Evolutionary conservation across 2,797 vertebrate species (phyloP).

Genomic region (Petrocephalus schoutedeni): DNA sequence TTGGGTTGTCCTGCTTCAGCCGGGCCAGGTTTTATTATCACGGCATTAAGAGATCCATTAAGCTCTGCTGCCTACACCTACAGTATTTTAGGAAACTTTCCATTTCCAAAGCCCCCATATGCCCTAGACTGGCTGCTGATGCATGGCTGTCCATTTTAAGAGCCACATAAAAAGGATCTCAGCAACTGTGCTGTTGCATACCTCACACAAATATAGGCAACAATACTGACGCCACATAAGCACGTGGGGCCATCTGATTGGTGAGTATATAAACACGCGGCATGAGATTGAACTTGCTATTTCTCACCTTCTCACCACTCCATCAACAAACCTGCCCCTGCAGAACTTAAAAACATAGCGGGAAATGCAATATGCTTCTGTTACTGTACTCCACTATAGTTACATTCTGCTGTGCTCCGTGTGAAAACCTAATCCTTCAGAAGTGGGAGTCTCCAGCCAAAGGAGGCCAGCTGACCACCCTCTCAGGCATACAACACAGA

Average conservation of each 20-base stretch:
- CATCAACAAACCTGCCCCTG: background rate
- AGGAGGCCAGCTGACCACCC: background rate
- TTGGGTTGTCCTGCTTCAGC: background rate
- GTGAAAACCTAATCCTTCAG: background rate
- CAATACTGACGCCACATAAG: background rate
- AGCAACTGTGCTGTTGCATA: slow-evolving; percentile 51
- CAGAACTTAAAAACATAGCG: background rate
- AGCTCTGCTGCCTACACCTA: slow-evolving; percentile 32
- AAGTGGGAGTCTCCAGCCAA: background rate
- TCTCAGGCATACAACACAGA: background rate
- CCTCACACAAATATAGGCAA: slow-evolving; percentile 23
- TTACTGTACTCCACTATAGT: background rate
- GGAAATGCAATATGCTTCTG: background rate
- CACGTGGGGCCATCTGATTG: background rate
- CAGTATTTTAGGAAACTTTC: slow-evolving; percentile 56
- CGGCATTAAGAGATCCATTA: slow-evolving; percentile 39
- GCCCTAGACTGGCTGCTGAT: slow-evolving; percentile 42
- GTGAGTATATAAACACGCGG: background rate
- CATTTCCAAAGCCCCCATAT: slow-evolving; percentile 48
- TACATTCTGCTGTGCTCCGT: background rate
- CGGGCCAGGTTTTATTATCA: slow-evolving; percentile 42
- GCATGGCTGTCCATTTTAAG: slow-evolving; percentile 44
- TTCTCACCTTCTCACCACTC: background rate
- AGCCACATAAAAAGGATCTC: slow-evolving; percentile 39
- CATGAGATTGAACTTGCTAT: background rate